Percentiles rank a stretch among this genome's conserved stretches.
phyloP scores from a whole-genome alignment of 2,113 vertebrate species.

The Thalassarche chlororhynchos region DNA sequence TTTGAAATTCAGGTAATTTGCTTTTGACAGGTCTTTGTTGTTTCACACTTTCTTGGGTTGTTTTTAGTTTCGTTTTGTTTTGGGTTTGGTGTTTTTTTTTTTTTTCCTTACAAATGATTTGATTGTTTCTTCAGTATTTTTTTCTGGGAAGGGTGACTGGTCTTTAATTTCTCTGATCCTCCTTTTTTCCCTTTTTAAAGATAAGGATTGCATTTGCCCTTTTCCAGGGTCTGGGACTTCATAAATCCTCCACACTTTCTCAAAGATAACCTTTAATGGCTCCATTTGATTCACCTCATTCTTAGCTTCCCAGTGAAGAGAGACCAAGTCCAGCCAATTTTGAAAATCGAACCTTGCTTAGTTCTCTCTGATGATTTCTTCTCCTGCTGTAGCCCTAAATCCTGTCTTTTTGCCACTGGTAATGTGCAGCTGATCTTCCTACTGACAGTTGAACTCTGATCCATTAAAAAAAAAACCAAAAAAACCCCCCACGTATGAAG shows the following conservation, averaged over 20 bases:
- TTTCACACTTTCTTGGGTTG: neutral
- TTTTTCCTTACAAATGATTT: neutral
- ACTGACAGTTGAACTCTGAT: neutral
- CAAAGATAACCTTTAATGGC: neutral
- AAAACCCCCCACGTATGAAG: neutral
- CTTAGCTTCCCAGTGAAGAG: neutral
- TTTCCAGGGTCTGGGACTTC: neutral
- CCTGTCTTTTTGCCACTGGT: neutral
- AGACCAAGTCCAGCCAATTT: neutral
- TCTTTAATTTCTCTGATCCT: neutral
- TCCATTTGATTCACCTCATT: neutral
- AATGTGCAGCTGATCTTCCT: neutral
- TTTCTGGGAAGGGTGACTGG: neutral
- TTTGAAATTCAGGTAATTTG: neutral
- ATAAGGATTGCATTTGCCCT: neutral
- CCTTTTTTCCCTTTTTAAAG: neutral
- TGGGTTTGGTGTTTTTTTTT: neutral
- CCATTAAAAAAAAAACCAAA: neutral
- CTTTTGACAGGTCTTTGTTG: neutral
- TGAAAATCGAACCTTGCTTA: neutral
- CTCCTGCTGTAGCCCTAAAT: neutral
- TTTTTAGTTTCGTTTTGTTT: neutral
- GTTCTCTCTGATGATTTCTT: neutral
- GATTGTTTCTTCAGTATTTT: neutral
- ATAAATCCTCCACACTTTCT: neutral